Evolutionary conservation across 92 coral and sea anemone species (phyloP).

Genomic region (Heliopora coerulea): DNA sequence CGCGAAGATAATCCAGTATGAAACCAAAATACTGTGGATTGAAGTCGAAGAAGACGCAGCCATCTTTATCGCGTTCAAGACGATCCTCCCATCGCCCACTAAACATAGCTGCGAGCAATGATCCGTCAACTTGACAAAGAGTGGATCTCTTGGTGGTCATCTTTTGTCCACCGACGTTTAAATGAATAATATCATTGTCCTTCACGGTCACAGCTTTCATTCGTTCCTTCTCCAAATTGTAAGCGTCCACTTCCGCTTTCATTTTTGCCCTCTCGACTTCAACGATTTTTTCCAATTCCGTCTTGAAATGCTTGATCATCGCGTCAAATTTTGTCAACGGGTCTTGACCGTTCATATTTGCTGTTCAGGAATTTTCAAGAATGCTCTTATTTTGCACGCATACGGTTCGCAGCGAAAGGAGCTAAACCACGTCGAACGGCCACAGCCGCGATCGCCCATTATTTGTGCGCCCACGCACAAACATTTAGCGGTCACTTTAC

Average conservation of each 20-base stretch:
- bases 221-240: conserved; percentile 3
- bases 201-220: conserved; percentile 1
- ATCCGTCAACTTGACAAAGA: conserved; percentile 25
- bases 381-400: too few relatives aligned
- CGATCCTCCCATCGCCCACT: conserved; percentile 25
- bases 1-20: conserved; percentile 17
- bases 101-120: conserved; percentile 19
- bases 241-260: conserved; percentile 11
- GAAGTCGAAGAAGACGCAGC: conserved; percentile 16
- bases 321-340: not conserved
- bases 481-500: too few relatives aligned
- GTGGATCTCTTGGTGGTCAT: conserved; percentile 9
- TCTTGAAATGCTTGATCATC: not conserved
- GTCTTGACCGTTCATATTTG: not conserved
- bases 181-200: conserved; percentile 9
- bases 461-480: too few relatives aligned
- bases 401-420: too few relatives aligned
- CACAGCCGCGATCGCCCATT: too few relatives aligned
- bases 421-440: too few relatives aligned
- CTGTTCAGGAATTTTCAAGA: too few relatives aligned
- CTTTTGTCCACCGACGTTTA: conserved; percentile 11
- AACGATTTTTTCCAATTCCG: not conserved
- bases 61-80: conserved; percentile 18
- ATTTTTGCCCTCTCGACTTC: not conserved
- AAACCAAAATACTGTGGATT: conserved; percentile 4